Base-by-base conservation (phyloP, 2,797 vertebrate species). In the Sandelia bainsii region DNA sequence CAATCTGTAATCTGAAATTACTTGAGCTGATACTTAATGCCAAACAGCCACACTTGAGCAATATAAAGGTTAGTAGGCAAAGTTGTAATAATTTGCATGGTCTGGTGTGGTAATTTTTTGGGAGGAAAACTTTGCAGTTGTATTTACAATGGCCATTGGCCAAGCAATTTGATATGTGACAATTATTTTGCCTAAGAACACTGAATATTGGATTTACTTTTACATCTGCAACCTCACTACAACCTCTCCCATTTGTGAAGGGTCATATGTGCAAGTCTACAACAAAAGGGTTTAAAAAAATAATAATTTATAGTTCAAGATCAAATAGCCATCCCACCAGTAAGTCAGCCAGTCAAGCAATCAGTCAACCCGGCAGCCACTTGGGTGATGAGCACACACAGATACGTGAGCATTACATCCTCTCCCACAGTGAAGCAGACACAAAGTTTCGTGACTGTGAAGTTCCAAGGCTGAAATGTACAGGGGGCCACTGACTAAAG, bases 401-500 rank as follows among this genome's bases (percentile, higher is more conserved):
- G 82, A 90, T 87, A 82, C 79, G 81, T 83, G 79, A 88, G 81
- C 84, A 87, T 90, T 85, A 90, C 91, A 89, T 88, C 76, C 87
- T 84, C 80, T 87, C 83, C 82, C 83, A 83, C 85, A 79, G 84
- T 59, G 86, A 87, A 70, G 82, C 70, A 72, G 78, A 84, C 63
- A 77, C 64, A 75, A 89, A 86, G 80, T 91, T 89, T 87, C 81
- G 85, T 77, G 72, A 66, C 87, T 91, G 84, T 87, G 87, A 89
- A 91, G 84, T 91, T 93, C 84, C 83, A 87, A 89, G 88, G 84
- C 90, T 84, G 80, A 83, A 81, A 81, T 75, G 83, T 85, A 76
- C 76, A 65, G 82, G 77, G 66, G 83, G 77, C 25, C 70, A 77
- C 80, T 40, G 85, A 89, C 82, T 90, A 84, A 91, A 91, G 87